These are phyloP conservation scores for Arctopsyche grandis DNA, from an alignment of 1,140 invertebrate species.

Conservation along the genomic window DNA sequence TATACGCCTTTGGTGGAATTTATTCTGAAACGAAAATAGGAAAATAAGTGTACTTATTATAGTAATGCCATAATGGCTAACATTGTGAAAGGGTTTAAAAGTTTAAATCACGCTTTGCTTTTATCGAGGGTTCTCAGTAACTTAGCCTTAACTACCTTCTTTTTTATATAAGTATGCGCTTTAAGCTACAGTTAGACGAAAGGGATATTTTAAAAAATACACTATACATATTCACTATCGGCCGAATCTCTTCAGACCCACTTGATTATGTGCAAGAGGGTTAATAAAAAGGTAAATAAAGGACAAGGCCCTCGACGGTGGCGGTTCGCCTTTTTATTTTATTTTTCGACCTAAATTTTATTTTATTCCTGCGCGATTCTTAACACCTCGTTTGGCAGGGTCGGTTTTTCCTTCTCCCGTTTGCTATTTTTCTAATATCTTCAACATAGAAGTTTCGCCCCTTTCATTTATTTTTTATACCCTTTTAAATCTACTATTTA, in stretches of 20 bases:
- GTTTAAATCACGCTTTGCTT: too few species aligned
- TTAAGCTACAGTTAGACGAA: too few species aligned
- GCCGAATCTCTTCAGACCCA: background rate
- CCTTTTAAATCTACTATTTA: background rate
- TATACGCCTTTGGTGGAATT: too few species aligned
- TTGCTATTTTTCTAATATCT: too few species aligned
- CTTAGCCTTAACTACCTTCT: too few species aligned
- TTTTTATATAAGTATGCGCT: too few species aligned
- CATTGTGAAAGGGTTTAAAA: too few species aligned
- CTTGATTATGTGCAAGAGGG: background rate
- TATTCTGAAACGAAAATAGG: too few species aligned
- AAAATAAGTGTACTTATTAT: too few species aligned
- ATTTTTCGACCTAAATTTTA: background rate
- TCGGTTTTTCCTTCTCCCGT: background rate
- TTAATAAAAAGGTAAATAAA: constrained; percentile 8
- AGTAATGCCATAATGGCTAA: too few species aligned
- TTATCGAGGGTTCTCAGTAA: too few species aligned
- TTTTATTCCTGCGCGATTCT: background rate
- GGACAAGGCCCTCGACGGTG: background rate
- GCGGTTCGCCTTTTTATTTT: background rate
- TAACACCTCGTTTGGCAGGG: constrained; percentile 19
- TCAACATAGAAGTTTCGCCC: background rate
- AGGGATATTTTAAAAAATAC: too few species aligned
- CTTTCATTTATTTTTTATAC: background rate
- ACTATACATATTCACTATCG: background rate